Percentiles rank a stretch among this genome's conserved stretches.
Evolutionary conservation across 1,140 invertebrate species (phyloP).

Genomic region (Druon quercuslanigerum): DNA sequence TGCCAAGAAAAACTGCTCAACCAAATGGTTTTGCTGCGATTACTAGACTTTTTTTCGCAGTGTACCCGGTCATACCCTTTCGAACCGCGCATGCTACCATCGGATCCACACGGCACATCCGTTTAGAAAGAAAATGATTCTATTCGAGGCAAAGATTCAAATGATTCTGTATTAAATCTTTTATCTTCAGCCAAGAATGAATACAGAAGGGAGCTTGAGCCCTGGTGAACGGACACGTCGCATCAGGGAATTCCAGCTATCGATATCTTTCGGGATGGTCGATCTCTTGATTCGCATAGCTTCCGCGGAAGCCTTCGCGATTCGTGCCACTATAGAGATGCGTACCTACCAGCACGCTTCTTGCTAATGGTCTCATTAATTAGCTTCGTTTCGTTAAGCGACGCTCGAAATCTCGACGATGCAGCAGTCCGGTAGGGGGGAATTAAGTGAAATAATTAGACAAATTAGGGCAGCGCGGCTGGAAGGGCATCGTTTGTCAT

Average conservation of each 20-base stretch:
- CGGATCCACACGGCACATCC: too few relatives aligned
- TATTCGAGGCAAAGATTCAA: background rate
- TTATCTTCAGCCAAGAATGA: background rate
- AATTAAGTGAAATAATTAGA: slow-evolving; percentile 77
- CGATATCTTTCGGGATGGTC: slow-evolving; percentile 22
- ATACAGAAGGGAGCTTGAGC: background rate
- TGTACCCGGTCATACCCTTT: too few relatives aligned
- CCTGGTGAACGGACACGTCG: background rate
- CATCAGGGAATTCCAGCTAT: background rate
- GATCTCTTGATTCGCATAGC: slow-evolving; percentile 21
- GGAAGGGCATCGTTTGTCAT: slow-evolving; percentile 73
- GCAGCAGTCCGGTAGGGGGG: slow-evolving; percentile 53
- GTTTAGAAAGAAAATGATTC: too few relatives aligned
- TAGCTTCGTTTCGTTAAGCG: slow-evolving; percentile 72
- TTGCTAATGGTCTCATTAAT: slow-evolving; percentile 73
- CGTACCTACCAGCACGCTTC: slow-evolving; percentile 49
- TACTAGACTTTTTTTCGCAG: too few relatives aligned
- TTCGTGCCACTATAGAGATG: slow-evolving; percentile 24
- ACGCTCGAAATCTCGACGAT: slow-evolving; percentile 68
- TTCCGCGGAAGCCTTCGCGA: slow-evolving; percentile 28
- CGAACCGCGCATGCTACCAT: too few relatives aligned
- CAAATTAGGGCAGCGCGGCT: slow-evolving; percentile 72
- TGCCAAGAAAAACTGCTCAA: too few relatives aligned
- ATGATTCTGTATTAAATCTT: background rate
- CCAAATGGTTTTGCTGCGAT: too few relatives aligned